These are phyloP conservation scores for Donacobius atricapilla DNA, from an alignment of 2,113 vertebrate genomes.

Conservation along the genomic window DNA sequence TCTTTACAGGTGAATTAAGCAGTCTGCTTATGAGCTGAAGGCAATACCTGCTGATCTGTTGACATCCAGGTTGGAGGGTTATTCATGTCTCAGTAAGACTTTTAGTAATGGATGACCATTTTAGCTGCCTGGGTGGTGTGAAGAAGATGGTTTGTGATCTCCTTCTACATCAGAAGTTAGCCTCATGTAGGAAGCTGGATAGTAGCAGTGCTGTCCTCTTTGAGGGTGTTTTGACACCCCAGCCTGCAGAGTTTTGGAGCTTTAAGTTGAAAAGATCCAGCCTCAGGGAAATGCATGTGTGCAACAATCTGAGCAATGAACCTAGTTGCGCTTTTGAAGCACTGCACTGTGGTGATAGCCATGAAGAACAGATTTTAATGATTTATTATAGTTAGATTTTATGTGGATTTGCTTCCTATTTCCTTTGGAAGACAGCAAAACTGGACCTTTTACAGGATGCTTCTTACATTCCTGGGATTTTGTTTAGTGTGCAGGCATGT, in stretches of 20 bases:
- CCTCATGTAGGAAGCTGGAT: not conserved
- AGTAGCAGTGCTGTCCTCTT: not conserved
- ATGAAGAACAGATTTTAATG: not conserved
- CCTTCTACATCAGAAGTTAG: not conserved
- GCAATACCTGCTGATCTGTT: conserved; percentile 42
- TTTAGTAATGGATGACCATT: not conserved
- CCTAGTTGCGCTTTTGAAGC: not conserved
- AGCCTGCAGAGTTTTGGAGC: not conserved
- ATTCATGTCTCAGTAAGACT: not conserved
- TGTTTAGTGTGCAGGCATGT: not conserved
- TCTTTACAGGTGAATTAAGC: conserved; percentile 55
- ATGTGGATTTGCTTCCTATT: conserved; percentile 34
- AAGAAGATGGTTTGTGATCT: not conserved
- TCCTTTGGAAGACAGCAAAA: conserved; percentile 14
- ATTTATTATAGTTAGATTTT: conserved; percentile 8
- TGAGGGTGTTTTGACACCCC: not conserved
- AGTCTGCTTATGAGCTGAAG: conserved; percentile 27
- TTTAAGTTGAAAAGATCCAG: not conserved
- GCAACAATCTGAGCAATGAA: not conserved
- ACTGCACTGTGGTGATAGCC: not conserved
- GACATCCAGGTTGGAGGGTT: conserved; percentile 3
- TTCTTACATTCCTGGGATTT: not conserved
- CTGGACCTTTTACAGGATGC: not conserved
- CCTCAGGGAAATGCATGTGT: not conserved
- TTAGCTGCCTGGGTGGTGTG: not conserved